Conservation (phyloP, 2,888 invertebrate species). For the Callinectes sapidus region DNA sequence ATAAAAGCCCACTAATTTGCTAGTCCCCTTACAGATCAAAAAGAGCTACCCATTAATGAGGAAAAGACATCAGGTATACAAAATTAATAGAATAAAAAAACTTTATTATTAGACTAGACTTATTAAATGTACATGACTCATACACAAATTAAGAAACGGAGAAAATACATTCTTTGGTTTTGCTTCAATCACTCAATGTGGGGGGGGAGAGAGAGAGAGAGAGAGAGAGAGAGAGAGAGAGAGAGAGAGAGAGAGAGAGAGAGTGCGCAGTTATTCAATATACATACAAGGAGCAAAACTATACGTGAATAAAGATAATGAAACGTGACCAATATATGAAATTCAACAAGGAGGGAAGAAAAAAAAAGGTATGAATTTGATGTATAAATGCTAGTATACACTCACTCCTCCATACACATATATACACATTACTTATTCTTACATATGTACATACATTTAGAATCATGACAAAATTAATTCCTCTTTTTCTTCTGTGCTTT, state of each 20-base stretch:
- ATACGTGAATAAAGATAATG: not conserved
- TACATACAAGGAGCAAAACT: not conserved
- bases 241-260: not conserved
- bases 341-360: not conserved
- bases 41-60: too few relatives aligned
- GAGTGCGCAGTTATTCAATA: too few relatives aligned
- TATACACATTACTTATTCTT: not conserved
- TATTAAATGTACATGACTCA: not conserved
- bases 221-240: not conserved
- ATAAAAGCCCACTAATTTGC: too few relatives aligned
- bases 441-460: not conserved
- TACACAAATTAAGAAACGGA: not conserved
- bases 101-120: slow-evolving; percentile 34
- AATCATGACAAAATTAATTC: not conserved
- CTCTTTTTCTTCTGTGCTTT: too few relatives aligned
- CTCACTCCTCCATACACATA: not conserved
- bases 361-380: not conserved
- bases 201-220: not conserved
- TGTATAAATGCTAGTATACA: slow-evolving; percentile 6
- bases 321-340: not conserved
- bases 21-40: too few relatives aligned
- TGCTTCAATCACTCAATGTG: not conserved
- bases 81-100: not conserved
- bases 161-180: slow-evolving; percentile 24
- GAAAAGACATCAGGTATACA: not conserved